Conservation (phyloP, 2,888 invertebrate genomes). For the Amphipoea oculea region DNA sequence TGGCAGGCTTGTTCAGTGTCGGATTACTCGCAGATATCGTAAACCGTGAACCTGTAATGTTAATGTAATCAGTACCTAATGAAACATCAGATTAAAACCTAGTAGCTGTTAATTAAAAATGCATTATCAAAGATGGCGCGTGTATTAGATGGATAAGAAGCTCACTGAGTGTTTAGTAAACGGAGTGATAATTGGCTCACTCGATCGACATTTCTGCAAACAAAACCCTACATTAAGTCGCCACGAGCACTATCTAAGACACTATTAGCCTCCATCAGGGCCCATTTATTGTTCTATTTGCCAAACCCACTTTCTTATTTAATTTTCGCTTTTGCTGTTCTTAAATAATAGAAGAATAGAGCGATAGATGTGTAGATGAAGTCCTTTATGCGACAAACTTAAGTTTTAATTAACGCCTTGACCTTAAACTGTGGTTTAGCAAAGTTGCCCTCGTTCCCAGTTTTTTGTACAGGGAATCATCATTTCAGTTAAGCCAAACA, state of each 20-base stretch:
- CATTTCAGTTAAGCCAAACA: not conserved
- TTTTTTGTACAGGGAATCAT: not conserved
- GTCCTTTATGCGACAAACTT: slow-evolving; percentile 12
- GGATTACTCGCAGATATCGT: slow-evolving; percentile 86
- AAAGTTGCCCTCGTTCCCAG: not conserved
- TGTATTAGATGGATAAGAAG: slow-evolving; percentile 33
- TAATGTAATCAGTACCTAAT: slow-evolving; percentile 27
- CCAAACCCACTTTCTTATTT: slow-evolving; percentile 17
- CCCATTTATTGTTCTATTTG: slow-evolving; percentile 9
- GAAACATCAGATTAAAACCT: slow-evolving; percentile 37
- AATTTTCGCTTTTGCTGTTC: not conserved
- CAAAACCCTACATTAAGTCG: not conserved
- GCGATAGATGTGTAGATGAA: slow-evolving; percentile 14
- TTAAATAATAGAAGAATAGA: not conserved
- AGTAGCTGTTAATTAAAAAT: slow-evolving; percentile 37
- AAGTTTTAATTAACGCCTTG: not conserved
- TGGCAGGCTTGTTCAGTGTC: slow-evolving; percentile 81
- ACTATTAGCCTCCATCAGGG: not conserved
- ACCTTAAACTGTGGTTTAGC: not conserved
- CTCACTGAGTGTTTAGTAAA: slow-evolving; percentile 14
- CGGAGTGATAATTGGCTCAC: not conserved
- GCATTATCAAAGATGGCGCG: slow-evolving; percentile 36
- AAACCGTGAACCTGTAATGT: slow-evolving; percentile 80
- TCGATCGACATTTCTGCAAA: slow-evolving; percentile 18
- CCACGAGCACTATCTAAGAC: not conserved